Evolutionary conservation across 1,140 invertebrate genomes (phyloP).

Genomic region (Saxidomus purpurata): DNA sequence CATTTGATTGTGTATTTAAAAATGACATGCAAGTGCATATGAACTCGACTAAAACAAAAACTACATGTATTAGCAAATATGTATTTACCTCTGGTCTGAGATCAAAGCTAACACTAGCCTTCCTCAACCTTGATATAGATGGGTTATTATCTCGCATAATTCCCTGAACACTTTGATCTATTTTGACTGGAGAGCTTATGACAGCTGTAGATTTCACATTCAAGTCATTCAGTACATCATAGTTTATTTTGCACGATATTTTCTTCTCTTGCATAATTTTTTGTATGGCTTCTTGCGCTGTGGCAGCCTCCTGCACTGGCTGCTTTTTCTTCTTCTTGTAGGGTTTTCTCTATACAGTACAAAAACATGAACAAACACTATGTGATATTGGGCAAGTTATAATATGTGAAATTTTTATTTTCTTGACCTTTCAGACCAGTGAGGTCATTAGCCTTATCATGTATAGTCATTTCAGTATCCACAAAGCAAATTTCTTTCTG

Average conservation of each 20-base stretch:
- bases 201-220: slow-evolving; percentile 59
- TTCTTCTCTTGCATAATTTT: slow-evolving; percentile 98
- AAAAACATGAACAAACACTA: background rate
- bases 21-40: no score
- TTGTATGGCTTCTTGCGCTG: slow-evolving; percentile 96
- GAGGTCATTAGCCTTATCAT: no score
- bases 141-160: background rate
- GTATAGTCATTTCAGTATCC: no score
- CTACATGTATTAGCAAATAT: background rate
- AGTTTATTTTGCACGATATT: slow-evolving; percentile 98
- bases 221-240: slow-evolving; percentile 96
- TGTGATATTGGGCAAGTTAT: no score
- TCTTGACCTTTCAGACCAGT: no score
- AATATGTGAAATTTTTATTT: no score
- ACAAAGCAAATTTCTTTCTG: no score
- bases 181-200: background rate
- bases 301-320: slow-evolving; percentile 88
- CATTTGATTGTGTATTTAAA: no score
- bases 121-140: slow-evolving; percentile 41
- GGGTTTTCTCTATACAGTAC: background rate
- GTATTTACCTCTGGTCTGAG: slow-evolving; percentile 26
- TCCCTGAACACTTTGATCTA: background rate
- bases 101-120: slow-evolving; percentile 57
- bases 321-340: slow-evolving; percentile 86
- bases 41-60: no score